Evolutionary conservation across 2,113 vertebrate species (phyloP).

Genomic region (Pyrgilauda ruficollis): DNA sequence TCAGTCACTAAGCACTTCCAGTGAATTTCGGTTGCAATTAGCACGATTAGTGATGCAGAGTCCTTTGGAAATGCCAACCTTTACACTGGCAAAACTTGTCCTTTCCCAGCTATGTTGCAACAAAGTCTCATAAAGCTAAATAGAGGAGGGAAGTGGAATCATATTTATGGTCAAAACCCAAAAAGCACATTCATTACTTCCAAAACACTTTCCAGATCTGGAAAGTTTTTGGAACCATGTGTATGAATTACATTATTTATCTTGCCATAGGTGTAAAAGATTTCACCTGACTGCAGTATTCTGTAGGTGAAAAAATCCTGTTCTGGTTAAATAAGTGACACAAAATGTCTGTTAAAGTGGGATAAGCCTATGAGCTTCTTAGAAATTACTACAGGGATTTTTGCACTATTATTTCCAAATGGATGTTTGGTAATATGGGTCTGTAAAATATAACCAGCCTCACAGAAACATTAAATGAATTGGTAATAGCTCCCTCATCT

Average conservation of each 20-base stretch:
- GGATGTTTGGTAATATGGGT: background rate
- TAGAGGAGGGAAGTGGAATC: background rate
- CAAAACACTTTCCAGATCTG: background rate
- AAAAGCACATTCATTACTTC: background rate
- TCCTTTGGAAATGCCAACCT: background rate
- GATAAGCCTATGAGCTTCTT: background rate
- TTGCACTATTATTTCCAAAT: background rate
- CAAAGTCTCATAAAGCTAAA: background rate
- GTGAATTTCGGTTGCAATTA: background rate
- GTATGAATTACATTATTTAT: background rate
- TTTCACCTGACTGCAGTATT: background rate
- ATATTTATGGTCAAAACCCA: background rate
- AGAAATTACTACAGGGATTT: background rate
- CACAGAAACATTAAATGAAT: constrained; percentile 27
- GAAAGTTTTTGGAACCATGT: background rate
- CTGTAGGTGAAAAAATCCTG: background rate
- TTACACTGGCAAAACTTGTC: fast-evolving
- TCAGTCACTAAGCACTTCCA: background rate
- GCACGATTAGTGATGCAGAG: fast-evolving
- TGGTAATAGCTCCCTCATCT: constrained; percentile 40
- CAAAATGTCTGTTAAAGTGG: background rate
- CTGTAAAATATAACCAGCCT: constrained; percentile 4
- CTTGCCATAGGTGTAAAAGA: background rate
- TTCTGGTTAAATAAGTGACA: background rate
- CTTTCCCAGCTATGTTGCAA: background rate